Evolutionary conservation across 2,113 vertebrate genomes (phyloP).

Genomic region (Shinisaurus crocodilurus): DNA sequence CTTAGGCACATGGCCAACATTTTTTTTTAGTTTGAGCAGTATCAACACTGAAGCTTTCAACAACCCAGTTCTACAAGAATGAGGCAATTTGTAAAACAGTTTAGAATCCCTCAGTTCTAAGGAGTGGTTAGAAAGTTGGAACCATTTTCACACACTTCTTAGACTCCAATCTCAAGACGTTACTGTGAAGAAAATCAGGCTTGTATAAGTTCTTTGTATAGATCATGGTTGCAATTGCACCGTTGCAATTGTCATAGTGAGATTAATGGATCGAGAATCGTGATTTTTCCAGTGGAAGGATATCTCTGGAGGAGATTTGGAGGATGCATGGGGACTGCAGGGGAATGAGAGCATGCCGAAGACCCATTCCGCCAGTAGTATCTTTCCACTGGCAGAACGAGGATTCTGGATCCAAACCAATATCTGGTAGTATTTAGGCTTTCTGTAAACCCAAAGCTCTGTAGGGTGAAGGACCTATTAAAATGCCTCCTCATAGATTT

Average conservation of each 20-base stretch:
- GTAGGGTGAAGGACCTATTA: neutral
- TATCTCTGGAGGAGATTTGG: neutral
- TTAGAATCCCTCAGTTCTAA: constrained; percentile 33
- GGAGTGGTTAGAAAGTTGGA: constrained; percentile 14
- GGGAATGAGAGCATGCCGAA: no score
- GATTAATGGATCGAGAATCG: no score
- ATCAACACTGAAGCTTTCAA: constrained; percentile 51
- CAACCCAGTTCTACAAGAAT: constrained; percentile 48
- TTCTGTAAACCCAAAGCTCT: neutral
- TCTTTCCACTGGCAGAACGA: no score
- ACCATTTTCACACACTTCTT: neutral
- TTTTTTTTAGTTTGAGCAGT: constrained; percentile 55
- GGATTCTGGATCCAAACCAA: no score
- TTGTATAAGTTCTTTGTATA: neutral
- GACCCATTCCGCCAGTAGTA: no score
- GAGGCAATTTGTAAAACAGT: constrained; percentile 66
- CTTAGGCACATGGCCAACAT: constrained; percentile 41
- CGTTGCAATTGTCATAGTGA: neutral
- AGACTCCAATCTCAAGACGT: neutral
- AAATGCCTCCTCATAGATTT: neutral
- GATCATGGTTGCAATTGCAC: neutral
- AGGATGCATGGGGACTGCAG: no score
- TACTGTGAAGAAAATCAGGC: neutral
- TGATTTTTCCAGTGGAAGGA: no score
- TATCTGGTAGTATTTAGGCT: neutral